Base-by-base conservation (phyloP, 2,888 invertebrate species). In the Caenorhabditis sp. region DNA sequence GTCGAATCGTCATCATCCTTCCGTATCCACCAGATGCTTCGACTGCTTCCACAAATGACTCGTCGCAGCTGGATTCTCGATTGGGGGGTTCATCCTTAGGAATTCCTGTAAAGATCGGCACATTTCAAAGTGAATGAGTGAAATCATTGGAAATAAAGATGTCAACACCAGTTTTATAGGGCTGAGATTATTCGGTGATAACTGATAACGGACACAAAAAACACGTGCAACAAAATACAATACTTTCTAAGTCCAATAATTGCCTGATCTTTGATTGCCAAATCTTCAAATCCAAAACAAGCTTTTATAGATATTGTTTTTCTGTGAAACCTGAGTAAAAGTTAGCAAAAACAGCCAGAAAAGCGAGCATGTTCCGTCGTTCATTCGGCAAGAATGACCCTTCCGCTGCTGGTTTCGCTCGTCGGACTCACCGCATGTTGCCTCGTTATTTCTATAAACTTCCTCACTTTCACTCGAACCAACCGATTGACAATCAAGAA, bases 1-100 rank as follows among this genome's bases (percentile, higher is more conserved):
- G 73, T 73, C n/a, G 79, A 76, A 39, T 71, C 68, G 48, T 77
- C 76, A 35, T 79, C 79, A 79, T 43, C 65, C 61, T 30, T 79
- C 79, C n/a, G 62, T 61, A 27, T 77, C 74, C 15, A 79, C 77
- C 20, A 77, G 32, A 22, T 68, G 37, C 45, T 72, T 56, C 76
- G 73, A 79, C 48, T 76, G 65, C 17, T 56, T 65, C 79, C 79
- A 79, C 11, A 61, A 15, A 30, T 61, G 59, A 46, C 58, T 59
- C 17, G 15, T 32, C 4, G 61, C 30, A 11, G 43, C 11, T 2
- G 70, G 70, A 32, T 70, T 70, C 22, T 61, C 61, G n/a, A 70
- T 53, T 8, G 61, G 61, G 6, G 61, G 55, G 30, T 53, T n/a
- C n/a, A n/a, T n/a, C n/a, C n/a, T n/a, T n/a, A n/a, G n/a, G n/a